phyloP scores from a whole-genome alignment of 2,113 vertebrate species.

The Phylloscopus trochiloides region DNA sequence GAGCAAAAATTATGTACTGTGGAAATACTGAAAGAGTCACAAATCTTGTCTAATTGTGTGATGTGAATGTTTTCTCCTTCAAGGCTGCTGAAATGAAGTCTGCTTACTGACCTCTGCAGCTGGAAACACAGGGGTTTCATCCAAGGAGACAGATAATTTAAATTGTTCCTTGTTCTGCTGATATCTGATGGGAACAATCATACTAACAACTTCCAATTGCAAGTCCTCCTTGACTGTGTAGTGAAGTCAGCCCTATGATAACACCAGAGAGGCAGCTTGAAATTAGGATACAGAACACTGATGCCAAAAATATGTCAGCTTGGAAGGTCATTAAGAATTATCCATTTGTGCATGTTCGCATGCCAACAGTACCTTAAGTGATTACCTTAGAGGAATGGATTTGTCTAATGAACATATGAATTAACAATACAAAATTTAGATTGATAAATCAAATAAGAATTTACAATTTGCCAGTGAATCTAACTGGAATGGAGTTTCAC shows the following conservation, averaged over 20 bases:
- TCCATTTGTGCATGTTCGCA: constrained; percentile 52
- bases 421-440: constrained; percentile 47
- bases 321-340: constrained; percentile 64
- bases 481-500: constrained; percentile 14
- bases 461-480: constrained; percentile 3
- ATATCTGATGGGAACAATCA: neutral
- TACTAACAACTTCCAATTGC: neutral
- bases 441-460: constrained; percentile 55
- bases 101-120: neutral
- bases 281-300: constrained; percentile 48
- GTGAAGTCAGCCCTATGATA: neutral
- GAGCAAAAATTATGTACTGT: neutral
- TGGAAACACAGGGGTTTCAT: neutral
- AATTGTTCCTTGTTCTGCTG: neutral
- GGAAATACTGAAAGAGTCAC: neutral
- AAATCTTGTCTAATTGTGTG: neutral
- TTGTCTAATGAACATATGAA: constrained; percentile 48
- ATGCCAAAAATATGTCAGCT: constrained; percentile 61
- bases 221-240: neutral
- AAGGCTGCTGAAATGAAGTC: neutral
- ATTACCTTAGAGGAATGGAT: constrained; percentile 53
- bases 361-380: constrained; percentile 55
- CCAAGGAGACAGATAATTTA: neutral
- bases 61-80: neutral
- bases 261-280: constrained; percentile 54